Evolutionary conservation across 2,113 vertebrate species (phyloP), one percentile per base, ranked within the genome.

Genomic region (Etia nguti): DNA sequence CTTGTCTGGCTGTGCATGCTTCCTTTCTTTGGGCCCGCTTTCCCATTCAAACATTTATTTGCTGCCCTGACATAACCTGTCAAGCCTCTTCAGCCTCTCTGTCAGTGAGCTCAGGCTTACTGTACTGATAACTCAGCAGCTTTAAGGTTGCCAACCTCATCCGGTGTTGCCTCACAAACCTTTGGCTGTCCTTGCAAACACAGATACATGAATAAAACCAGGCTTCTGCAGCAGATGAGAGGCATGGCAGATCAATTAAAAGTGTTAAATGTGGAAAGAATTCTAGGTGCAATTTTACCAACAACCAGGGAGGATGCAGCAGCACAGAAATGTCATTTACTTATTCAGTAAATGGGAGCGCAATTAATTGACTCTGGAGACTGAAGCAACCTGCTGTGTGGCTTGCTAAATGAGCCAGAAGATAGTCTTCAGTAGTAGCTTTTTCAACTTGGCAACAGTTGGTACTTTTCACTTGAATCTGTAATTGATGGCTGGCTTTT

Each of bases 21-120:
- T 83, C 52, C 83, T 92, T 90, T 91, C 89, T 92, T 92, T 89
- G 91, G 84, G 84, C 68, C 84, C 86, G 83, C 91, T 93, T 93
- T 95, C 68, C 84, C 92, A 93, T 94, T 93, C 92, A 94, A 96
- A 95, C 93, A 94, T 94, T 88, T 92, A 92, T 94, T 91, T 93
- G 93, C 90, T 92, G 88, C 87, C 87, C 83, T 93, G 92, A 88
- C 94, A 90, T 81, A 43, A 83, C 79, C 81, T 91, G 89, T 95
- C 94, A 90, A 91, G 88, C 79, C 79, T 83, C 91, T 60, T 90
- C 90, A 83, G 81, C 57, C 83, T 90, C 89, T 86, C 88, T 91
- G 92, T 89, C 88, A 89, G 91, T 15, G 65, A 92, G 80, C 56
- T 18, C 56, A 41, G 82, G 83, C 87, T 87, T 90, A 92, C 90